Base-by-base conservation (phyloP, 2,113 vertebrate genomes). In the Eolophus roseicapilla region DNA sequence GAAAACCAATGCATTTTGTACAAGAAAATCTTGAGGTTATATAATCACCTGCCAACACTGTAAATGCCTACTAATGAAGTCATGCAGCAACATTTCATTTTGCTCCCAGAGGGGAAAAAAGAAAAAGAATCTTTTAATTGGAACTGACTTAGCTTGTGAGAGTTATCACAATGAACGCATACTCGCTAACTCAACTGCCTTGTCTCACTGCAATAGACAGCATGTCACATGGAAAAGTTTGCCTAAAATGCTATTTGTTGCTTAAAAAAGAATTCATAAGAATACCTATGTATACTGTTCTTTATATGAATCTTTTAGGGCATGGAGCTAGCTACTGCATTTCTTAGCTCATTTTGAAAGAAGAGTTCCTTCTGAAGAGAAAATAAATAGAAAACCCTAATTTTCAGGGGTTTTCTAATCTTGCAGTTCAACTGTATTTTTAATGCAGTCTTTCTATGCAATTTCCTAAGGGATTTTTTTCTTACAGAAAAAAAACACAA, bases 1-100 rank as follows among this genome's bases (percentile, higher is more conserved):
- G 46, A 89, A 92, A 92, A 82, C 19, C 41, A 82, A 65, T 85
- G 78, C 13, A 62, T 79, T 91, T 79, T 46, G 57, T 69, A 71
- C 19, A 62, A 82, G 53, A 93, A 91, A 92, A 91, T 86, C n/a
- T 59, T 73, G 44, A 82, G 31, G 75, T 95, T 96, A 96, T 57
- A 74, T 96, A 97, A 97, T 83, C 87, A 93, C 53, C 93, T 95
- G 93, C 78, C 90, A 95, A 91, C 87, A 91, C 46, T 94, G 74
- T 82, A 97, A 90, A 95, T 91, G 91, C 82, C 86, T 92, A 29
- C 91, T 92, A 94, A 91, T 86, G 78, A 97, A 95, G 82, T 95
- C 90, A 95, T 88, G 87, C 95, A 94, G 85, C 88, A 95, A 91
- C 63, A 90, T 77, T 94, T 92, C 79, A 93, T 86, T 86, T 96